Percentiles rank a stretch among this genome's conserved stretches.
phyloP scores from a whole-genome alignment of 2,113 vertebrate genomes.

The Mobula birostris region DNA sequence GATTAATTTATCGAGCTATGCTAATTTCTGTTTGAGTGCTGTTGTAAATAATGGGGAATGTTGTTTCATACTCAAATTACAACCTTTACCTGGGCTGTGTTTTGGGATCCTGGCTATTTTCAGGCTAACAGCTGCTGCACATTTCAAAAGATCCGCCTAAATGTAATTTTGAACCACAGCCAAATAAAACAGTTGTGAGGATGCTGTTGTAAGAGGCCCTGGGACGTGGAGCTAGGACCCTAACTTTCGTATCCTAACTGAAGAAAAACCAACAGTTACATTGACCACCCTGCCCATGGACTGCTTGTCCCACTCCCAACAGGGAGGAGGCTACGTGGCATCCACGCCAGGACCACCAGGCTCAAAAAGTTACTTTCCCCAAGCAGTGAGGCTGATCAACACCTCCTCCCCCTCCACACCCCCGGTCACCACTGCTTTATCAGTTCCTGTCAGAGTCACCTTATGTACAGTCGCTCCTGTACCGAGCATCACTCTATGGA shows the following conservation, averaged over 20 bases:
- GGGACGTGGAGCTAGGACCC: slow-evolving; percentile 41
- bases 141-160: slow-evolving; percentile 39
- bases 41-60: not conserved
- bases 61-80: not conserved
- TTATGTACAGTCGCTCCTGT: too few relatives aligned
- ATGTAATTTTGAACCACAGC: slow-evolving; percentile 47
- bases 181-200: slow-evolving; percentile 48
- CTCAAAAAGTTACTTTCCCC: too few relatives aligned
- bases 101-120: slow-evolving; percentile 25
- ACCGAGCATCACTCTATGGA: too few relatives aligned
- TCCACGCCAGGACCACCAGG: too few relatives aligned
- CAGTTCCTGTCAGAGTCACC: too few relatives aligned
- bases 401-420: too few relatives aligned
- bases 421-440: too few relatives aligned
- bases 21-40: slow-evolving; percentile 22
- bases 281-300: too few relatives aligned
- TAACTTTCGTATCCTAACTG: slow-evolving; percentile 18
- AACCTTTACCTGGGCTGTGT: not conserved
- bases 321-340: too few relatives aligned
- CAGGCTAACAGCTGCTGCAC: slow-evolving; percentile 37
- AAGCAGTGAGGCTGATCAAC: too few relatives aligned
- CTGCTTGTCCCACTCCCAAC: too few relatives aligned
- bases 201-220: slow-evolving; percentile 38
- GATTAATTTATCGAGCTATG: not conserved
- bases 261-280: not conserved